A percentile compares a stretch with the other conserved stretches of the same genome.
phyloP scores from a whole-genome alignment of 2,113 vertebrate species.

The Ceratotherium simum region DNA sequence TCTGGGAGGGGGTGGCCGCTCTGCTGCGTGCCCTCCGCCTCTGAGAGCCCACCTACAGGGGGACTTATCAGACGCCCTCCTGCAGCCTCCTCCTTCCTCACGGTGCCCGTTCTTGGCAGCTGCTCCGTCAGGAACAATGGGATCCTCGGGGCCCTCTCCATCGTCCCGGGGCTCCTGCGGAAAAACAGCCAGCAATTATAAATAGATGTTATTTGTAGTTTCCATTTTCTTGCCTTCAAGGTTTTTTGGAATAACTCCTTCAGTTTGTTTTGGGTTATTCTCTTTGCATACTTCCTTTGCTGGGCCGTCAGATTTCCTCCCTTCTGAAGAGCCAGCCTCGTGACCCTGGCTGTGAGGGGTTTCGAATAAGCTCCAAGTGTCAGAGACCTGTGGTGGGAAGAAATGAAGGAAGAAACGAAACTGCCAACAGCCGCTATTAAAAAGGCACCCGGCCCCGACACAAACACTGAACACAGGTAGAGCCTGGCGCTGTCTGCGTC shows the following conservation, averaged over 20 bases:
- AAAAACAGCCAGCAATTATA: constrained; percentile 81
- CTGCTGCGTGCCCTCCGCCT: constrained; percentile 53
- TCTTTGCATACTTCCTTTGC: constrained; percentile 65
- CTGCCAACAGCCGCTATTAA: neutral
- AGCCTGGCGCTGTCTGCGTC: neutral
- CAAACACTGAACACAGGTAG: neutral
- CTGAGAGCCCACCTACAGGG: constrained; percentile 41
- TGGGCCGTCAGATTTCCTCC: constrained; percentile 77
- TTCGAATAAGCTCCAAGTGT: constrained; percentile 59
- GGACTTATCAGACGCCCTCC: constrained; percentile 30
- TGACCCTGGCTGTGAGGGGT: constrained; percentile 68
- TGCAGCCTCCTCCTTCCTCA: constrained; percentile 64
- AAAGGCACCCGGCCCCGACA: neutral
- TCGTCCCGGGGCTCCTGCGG: neutral
- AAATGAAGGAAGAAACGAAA: constrained; percentile 36
- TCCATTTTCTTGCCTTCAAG: constrained; percentile 82
- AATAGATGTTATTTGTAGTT: constrained; percentile 83
- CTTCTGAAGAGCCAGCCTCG: constrained; percentile 68
- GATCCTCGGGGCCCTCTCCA: neutral
- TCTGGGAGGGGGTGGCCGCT: neutral
- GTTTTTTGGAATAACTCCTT: constrained; percentile 75
- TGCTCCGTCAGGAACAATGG: constrained; percentile 58
- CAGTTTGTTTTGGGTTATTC: constrained; percentile 79
- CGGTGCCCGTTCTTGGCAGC: constrained; percentile 65
- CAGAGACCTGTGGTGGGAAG: constrained; percentile 38